A percentile compares a stretch with the other conserved stretches of the same genome.
phyloP scores from a whole-genome alignment of 2,797 vertebrate genomes.

The Vultur gryphus region DNA sequence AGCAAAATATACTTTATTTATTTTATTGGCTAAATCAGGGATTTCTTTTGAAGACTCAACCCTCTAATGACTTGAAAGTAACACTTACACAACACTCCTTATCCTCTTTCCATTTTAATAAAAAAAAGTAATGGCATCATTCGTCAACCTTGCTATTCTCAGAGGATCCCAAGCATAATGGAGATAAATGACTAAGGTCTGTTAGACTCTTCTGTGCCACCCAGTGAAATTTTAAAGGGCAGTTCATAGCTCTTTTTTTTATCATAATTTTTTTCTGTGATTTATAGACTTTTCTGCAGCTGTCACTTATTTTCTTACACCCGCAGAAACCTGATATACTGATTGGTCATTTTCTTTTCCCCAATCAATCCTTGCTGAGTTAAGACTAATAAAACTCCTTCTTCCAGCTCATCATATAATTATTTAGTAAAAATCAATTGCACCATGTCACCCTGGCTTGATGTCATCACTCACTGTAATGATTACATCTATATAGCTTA shows the following conservation, averaged over 20 bases:
- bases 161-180: constrained; percentile 37
- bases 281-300: constrained; percentile 53
- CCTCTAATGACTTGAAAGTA: constrained; percentile 18
- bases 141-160: constrained; percentile 44
- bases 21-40: constrained; percentile 1
- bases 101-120: constrained; percentile 32
- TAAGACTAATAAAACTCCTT: constrained; percentile 63
- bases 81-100: neutral
- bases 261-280: constrained; percentile 36
- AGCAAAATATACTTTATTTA: neutral
- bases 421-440: constrained; percentile 70
- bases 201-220: constrained; percentile 15
- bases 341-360: constrained; percentile 44
- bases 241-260: constrained; percentile 45
- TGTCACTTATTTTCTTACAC: constrained; percentile 50
- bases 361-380: constrained; percentile 55
- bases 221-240: constrained; percentile 59
- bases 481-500: constrained; percentile 58
- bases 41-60: neutral
- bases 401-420: constrained; percentile 60
- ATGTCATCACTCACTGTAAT: constrained; percentile 68
- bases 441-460: constrained; percentile 54
- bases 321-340: neutral
- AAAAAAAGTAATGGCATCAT: constrained; percentile 45
- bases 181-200: constrained; percentile 46